Conservation (phyloP, 1,140 invertebrate genomes). For the Apis dorsata region DNA sequence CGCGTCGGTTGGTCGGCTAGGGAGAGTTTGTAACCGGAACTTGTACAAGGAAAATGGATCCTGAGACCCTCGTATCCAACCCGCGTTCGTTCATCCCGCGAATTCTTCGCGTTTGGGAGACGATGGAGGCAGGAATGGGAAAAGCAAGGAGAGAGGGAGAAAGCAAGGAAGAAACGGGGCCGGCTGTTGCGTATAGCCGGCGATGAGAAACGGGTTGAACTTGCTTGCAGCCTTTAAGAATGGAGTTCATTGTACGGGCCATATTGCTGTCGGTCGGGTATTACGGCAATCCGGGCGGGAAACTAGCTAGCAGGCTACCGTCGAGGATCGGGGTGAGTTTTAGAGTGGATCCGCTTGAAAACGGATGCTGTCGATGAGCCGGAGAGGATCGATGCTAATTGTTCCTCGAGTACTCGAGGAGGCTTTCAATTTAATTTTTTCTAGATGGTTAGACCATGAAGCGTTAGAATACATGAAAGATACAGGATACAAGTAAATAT, state of each 20-base stretch:
- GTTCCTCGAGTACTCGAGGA: not conserved
- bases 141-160: not conserved
- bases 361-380: not conserved
- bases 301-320: conserved; percentile 35
- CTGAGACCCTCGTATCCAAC: conserved; percentile 44
- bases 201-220: conserved; percentile 25
- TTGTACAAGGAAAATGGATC: conserved; percentile 69
- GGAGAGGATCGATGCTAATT: not conserved
- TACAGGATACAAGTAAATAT: too few species aligned
- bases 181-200: conserved; percentile 14
- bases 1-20: conserved; percentile 51
- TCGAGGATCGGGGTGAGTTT: not conserved
- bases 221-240: conserved; percentile 32
- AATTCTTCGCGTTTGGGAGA: not conserved
- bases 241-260: conserved; percentile 63
- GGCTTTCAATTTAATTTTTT: not conserved
- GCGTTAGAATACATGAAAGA: not conserved
- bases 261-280: conserved; percentile 56
- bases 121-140: too few species aligned
- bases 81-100: not conserved
- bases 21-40: conserved; percentile 66
- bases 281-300: conserved; percentile 56
- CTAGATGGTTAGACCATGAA: not conserved
- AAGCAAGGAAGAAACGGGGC: conserved; percentile 6
- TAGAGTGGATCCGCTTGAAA: conserved; percentile 13